Evolutionary conservation across 1,140 invertebrate species (phyloP).

Genomic region (Sarcophaga peregrina): DNA sequence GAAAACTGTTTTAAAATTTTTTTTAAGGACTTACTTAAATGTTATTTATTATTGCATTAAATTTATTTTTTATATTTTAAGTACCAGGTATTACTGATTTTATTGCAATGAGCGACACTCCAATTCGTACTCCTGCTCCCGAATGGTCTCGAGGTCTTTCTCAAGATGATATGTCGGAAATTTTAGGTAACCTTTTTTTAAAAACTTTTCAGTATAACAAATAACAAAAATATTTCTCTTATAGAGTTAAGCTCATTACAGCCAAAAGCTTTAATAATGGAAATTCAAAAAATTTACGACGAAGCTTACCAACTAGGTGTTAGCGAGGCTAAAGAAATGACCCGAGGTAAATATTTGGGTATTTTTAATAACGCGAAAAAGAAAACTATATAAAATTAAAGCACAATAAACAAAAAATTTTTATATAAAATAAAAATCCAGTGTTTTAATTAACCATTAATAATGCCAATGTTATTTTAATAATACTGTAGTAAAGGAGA

Average conservation of each 20-base stretch:
- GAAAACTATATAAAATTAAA: constrained; percentile 34
- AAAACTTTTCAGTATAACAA: not conserved
- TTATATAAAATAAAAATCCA: not conserved
- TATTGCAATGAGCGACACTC: constrained; percentile 69
- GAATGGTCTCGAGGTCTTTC: constrained; percentile 72
- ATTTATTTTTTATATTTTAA: constrained; percentile 63
- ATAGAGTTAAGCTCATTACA: constrained; percentile 84
- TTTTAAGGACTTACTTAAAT: too few species aligned
- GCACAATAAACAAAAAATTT: not conserved
- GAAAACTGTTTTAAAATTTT: too few species aligned
- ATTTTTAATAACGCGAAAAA: constrained; percentile 72
- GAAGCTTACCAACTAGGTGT: constrained; percentile 91
- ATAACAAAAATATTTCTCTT: constrained; percentile 51
- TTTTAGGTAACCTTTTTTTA: constrained; percentile 74
- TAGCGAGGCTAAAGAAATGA: constrained; percentile 97
- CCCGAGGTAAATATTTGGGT: constrained; percentile 92
- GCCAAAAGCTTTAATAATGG: constrained; percentile 83
- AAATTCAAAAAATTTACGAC: constrained; percentile 93
- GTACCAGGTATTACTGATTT: constrained; percentile 83
- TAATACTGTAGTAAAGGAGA: too few species aligned
- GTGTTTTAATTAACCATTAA: too few species aligned
- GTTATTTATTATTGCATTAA: too few species aligned
- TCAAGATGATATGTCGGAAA: constrained; percentile 75
- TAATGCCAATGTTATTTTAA: too few species aligned
- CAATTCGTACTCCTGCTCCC: constrained; percentile 68